A percentile compares a stretch with the other conserved stretches of the same genome.
These are phyloP conservation scores for Pleuronectes platessa DNA, from an alignment of 2,113 vertebrate genomes.

Conservation along the genomic window DNA sequence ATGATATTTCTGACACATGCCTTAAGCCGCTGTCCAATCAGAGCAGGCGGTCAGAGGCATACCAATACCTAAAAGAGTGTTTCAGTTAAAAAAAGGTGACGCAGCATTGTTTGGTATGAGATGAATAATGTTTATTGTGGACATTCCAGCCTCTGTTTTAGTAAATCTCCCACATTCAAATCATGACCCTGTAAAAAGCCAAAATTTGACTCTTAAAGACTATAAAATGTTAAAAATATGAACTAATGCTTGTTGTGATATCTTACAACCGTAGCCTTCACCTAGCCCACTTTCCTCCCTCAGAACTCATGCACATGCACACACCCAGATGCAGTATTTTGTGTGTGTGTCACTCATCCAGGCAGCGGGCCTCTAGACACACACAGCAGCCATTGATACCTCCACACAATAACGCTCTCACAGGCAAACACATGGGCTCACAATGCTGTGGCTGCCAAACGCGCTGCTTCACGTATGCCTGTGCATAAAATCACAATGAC, in stretches of 20 bases:
- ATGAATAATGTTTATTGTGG: too few species aligned
- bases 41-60: too few species aligned
- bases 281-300: background rate
- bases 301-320: background rate
- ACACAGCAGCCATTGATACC: slow-evolving; percentile 74
- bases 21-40: too few species aligned
- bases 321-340: slow-evolving; percentile 6
- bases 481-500: slow-evolving; percentile 69
- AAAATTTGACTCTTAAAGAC: too few species aligned
- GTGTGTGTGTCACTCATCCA: slow-evolving; percentile 20
- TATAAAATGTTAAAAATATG: too few species aligned
- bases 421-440: slow-evolving; percentile 64
- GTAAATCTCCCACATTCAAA: too few species aligned
- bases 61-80: background rate
- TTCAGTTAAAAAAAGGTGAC: too few species aligned
- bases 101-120: too few species aligned
- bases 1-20: background rate
- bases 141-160: too few species aligned
- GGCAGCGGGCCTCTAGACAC: slow-evolving; percentile 28
- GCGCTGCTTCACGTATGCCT: slow-evolving; percentile 65
- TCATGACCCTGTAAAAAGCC: too few species aligned
- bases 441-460: slow-evolving; percentile 53
- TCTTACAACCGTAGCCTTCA: background rate
- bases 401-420: slow-evolving; percentile 70
- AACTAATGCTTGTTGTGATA: too few species aligned